Evolutionary conservation across 2,797 vertebrate species (phyloP), one percentile per base, ranked within the genome.

Genomic region (Avahi laniger): DNA sequence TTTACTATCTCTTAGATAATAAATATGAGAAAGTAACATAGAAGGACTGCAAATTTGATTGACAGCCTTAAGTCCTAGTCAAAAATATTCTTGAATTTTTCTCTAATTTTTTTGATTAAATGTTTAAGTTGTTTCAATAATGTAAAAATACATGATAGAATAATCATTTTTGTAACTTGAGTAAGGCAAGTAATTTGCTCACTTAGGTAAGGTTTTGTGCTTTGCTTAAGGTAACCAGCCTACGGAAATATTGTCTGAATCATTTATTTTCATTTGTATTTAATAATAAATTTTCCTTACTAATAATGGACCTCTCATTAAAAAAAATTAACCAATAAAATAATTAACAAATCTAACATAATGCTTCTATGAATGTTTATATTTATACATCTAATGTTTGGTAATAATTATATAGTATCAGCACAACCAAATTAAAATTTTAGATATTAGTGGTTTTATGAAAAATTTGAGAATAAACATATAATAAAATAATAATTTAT

Each of bases 261-360:
- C 70, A 82, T 76, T 96, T 86, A 90, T 93, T 96, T 86, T 86
- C 18, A 87, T 50, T 80, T 93, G 17, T 84, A n/a, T 89, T 93
- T 95, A 30, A 85, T 84, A 79, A 61, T 87, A 84, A 28, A 78
- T 35, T 89, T 94, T 92, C 1, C 59, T 84, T 92, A 61, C 8
- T 92, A 52, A 91, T 59, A 26, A 9, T 73, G 8, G 24, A 30
- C 2, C 38, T 46, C 26, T 94, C 35, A 85, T 89, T 89, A 86
- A 91, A 95, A 35, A 94, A 54, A 82, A 81, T 14, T 59, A 96
- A 50, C 18, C 20, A 80, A 82, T 41, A 93, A 30, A 63, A 89
- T 70, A 92, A 59, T 38, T 86, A 89, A 88, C n/a, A 69, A 88
- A 54, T 85, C 1, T 89, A 48, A 83, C 17, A 94, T 6, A 78